A percentile compares a stretch with the other conserved stretches of the same genome.
phyloP scores from a whole-genome alignment of 30 jellyfish, hydroid and myxozoan species.

The Aurelia coerulea region DNA sequence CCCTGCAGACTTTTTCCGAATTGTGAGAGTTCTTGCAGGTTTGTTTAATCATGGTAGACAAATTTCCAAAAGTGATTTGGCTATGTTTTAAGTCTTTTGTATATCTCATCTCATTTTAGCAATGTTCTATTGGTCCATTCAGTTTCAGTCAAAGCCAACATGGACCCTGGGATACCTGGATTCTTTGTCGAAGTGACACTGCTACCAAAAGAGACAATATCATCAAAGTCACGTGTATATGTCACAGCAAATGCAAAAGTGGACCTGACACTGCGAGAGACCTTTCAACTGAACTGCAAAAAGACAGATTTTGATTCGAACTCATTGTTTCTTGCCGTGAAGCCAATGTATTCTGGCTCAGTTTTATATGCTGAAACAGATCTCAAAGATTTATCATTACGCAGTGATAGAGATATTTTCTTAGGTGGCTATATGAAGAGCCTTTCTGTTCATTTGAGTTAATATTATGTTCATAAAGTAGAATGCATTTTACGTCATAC shows the following conservation, averaged over 20 bases:
- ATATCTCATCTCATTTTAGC: constrained; percentile 3
- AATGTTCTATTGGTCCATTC: constrained; percentile 47
- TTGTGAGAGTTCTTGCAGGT: too few species aligned
- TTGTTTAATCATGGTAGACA: too few species aligned
- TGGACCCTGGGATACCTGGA: constrained; percentile 85
- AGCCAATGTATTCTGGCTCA: constrained; percentile 74
- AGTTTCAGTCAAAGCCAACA: constrained; percentile 40
- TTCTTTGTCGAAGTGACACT: constrained; percentile 82
- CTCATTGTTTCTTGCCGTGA: constrained; percentile 78
- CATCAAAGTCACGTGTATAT: constrained; percentile 78
- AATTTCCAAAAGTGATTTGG: too few species aligned
- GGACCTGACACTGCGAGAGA: constrained; percentile 68
- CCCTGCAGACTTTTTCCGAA: too few species aligned
- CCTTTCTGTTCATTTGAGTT: constrained; percentile 30
- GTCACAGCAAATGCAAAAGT: constrained; percentile 58
- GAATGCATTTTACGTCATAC: too few species aligned
- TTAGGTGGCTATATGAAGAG: constrained; percentile 89
- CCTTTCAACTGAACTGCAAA: constrained; percentile 62
- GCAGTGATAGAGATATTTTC: constrained; percentile 54
- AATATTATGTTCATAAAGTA: too few species aligned
- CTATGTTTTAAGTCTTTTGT: too few species aligned
- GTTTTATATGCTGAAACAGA: constrained; percentile 88
- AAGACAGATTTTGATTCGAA: constrained; percentile 54
- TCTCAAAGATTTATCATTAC: constrained; percentile 62
- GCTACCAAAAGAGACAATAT: constrained; percentile 63